Conservation (phyloP, 2,797 vertebrate genomes). For the Micrastur ruficollis region DNA sequence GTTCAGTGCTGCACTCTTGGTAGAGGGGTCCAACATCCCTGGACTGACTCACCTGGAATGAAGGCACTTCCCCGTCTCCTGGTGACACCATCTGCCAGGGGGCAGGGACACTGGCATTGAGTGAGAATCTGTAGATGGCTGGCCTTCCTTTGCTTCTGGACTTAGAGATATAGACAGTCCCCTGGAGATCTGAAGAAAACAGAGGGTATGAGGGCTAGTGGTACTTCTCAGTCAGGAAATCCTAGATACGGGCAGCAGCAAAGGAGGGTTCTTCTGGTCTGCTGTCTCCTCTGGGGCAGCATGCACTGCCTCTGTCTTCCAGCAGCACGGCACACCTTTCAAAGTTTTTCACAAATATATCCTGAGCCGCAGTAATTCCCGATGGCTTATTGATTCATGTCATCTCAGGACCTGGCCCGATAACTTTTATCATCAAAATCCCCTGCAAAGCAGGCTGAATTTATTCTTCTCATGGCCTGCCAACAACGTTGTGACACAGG, state of each 20-base stretch:
- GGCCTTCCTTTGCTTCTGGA: conserved; percentile 79
- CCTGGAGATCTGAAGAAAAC: conserved; percentile 76
- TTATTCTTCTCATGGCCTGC: neutral
- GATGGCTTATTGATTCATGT: neutral
- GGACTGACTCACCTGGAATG: conserved; percentile 86
- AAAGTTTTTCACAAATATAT: neutral
- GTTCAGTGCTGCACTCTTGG: conserved; percentile 19
- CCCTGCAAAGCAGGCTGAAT: neutral
- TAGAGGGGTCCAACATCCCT: neutral
- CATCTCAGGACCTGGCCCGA: neutral
- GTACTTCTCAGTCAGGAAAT: neutral
- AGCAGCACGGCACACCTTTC: neutral
- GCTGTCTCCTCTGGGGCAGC: neutral
- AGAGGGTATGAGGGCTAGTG: neutral
- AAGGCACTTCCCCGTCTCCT: conserved; percentile 85
- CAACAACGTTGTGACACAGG: neutral
- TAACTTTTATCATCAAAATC: neutral
- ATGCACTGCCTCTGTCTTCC: neutral
- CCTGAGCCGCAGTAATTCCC: neutral
- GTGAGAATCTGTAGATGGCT: conserved; percentile 88
- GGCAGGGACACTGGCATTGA: conserved; percentile 83
- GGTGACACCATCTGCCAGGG: conserved; percentile 86
- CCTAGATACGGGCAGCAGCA: neutral
- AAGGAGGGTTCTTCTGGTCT: neutral
- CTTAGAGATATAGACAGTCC: conserved; percentile 90